A percentile compares a stretch with the other conserved stretches of the same genome.
Evolutionary conservation across 2,113 vertebrate species (phyloP).

Genomic region (Sorex araneus): DNA sequence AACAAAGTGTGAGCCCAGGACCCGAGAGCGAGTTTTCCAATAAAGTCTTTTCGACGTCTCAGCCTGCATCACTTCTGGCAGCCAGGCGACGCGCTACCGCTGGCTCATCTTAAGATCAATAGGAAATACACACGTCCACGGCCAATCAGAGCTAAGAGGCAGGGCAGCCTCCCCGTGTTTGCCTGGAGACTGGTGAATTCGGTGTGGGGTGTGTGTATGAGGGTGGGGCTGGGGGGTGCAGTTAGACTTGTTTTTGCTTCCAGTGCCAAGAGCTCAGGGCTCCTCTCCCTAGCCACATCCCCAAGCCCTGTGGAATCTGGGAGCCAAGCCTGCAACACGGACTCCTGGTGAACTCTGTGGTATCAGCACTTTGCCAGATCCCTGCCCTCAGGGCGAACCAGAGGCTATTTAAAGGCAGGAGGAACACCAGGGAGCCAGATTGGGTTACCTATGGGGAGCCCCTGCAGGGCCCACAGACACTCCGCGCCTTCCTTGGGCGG

Average conservation of each 20-base stretch:
- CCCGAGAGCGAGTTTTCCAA: not conserved
- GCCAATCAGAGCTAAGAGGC: conserved; percentile 15
- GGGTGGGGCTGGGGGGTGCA: not conserved
- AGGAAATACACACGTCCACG: conserved; percentile 25
- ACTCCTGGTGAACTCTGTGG: not conserved
- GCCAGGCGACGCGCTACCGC: not conserved
- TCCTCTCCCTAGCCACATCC: no score
- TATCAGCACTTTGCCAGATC: not conserved
- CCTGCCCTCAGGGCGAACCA: not conserved
- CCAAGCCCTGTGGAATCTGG: no score
- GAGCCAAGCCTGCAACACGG: not conserved
- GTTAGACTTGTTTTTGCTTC: not conserved
- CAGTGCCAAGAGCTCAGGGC: no score
- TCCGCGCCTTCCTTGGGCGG: no score
- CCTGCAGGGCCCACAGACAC: no score
- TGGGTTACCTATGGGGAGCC: no score
- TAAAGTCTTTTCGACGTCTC: conserved; percentile 58
- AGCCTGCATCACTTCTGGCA: conserved; percentile 7
- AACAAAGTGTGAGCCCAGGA: conserved; percentile 31
- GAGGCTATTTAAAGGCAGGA: not conserved
- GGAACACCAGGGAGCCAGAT: not conserved
- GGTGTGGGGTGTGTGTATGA: not conserved
- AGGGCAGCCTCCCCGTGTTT: not conserved
- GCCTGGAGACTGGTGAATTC: not conserved
- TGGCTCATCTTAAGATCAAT: conserved; percentile 37